phyloP scores from a whole-genome alignment of 2,797 vertebrate species.

The Coregonus sp. region DNA sequence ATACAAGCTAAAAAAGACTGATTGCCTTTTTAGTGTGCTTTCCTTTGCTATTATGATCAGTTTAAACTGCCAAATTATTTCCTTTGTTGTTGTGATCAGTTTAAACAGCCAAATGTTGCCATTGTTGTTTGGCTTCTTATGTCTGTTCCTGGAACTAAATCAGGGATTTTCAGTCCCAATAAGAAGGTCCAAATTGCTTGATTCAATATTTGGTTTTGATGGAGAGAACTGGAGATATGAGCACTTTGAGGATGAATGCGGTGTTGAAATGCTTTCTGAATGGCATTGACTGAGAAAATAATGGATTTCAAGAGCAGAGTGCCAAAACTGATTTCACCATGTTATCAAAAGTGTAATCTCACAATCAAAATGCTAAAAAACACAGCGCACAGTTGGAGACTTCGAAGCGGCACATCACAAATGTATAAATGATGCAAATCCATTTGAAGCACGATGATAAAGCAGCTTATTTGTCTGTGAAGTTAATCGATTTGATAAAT shows the following conservation, averaged over 20 bases:
- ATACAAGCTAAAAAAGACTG: constrained; percentile 60
- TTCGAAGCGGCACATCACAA: constrained; percentile 41
- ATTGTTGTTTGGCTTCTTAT: constrained; percentile 60
- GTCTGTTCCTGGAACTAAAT: constrained; percentile 60
- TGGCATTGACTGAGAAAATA: constrained; percentile 56
- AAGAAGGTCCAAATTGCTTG: constrained; percentile 64
- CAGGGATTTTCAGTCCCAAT: constrained; percentile 60
- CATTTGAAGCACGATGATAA: constrained; percentile 46
- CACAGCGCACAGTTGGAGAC: constrained; percentile 43
- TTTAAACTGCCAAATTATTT: too few species aligned
- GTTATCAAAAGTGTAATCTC: constrained; percentile 65
- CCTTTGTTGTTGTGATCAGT: constrained; percentile 38
- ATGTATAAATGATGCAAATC: constrained; percentile 38
- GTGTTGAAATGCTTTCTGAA: constrained; percentile 57
- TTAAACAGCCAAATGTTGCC: constrained; percentile 58
- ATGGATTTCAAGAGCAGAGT: constrained; percentile 53
- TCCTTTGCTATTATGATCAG: constrained; percentile 5
- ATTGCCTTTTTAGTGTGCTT: constrained; percentile 60
- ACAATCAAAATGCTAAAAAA: constrained; percentile 61
- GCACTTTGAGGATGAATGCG: constrained; percentile 68
- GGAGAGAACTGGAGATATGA: constrained; percentile 66
- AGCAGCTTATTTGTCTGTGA: constrained; percentile 40
- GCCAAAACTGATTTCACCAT: constrained; percentile 44
- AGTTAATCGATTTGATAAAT: constrained; percentile 41
- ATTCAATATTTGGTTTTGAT: constrained; percentile 66